A percentile compares a stretch with the other conserved stretches of the same genome.
Conservation (phyloP, 2,888 invertebrate species). For the Aphodius granarius region DNA sequence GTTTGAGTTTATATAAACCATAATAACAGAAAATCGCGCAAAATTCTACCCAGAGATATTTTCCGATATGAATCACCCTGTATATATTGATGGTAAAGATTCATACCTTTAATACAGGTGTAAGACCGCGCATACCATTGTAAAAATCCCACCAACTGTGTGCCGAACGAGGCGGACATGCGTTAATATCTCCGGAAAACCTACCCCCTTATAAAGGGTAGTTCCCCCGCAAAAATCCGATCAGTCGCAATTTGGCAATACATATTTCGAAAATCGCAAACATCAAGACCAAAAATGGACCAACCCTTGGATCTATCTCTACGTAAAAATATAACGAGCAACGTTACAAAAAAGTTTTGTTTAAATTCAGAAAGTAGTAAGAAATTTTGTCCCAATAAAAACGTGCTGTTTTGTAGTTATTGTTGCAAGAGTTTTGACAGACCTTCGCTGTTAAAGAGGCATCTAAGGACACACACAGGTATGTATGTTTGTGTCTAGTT, state of each 20-base stretch:
- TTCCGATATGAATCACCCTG: neutral
- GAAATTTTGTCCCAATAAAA: slow-evolving; percentile 19
- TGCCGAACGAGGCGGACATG: neutral
- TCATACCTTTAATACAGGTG: neutral
- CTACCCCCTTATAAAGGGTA: neutral
- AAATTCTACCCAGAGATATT: neutral
- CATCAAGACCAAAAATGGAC: slow-evolving; percentile 26
- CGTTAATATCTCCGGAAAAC: neutral
- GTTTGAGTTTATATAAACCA: too few relatives aligned
- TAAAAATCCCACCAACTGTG: neutral
- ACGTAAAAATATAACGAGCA: slow-evolving; percentile 18
- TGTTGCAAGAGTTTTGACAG: slow-evolving; percentile 91
- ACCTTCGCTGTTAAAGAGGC: slow-evolving; percentile 85
- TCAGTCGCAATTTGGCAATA: neutral
- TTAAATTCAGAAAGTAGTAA: neutral
- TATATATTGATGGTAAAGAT: neutral
- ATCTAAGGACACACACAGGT: slow-evolving; percentile 94
- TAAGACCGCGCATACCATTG: neutral
- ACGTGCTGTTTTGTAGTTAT: slow-evolving; percentile 75
- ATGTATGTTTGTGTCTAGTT: slow-evolving; percentile 35
- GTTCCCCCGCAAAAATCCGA: neutral
- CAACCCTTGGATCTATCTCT: slow-evolving; percentile 36
- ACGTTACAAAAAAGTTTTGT: neutral
- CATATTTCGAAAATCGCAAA: neutral
- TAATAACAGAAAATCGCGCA: too few relatives aligned